Conservation (phyloP, 2,113 vertebrate genomes). For the Puntigrus tetrazona region DNA sequence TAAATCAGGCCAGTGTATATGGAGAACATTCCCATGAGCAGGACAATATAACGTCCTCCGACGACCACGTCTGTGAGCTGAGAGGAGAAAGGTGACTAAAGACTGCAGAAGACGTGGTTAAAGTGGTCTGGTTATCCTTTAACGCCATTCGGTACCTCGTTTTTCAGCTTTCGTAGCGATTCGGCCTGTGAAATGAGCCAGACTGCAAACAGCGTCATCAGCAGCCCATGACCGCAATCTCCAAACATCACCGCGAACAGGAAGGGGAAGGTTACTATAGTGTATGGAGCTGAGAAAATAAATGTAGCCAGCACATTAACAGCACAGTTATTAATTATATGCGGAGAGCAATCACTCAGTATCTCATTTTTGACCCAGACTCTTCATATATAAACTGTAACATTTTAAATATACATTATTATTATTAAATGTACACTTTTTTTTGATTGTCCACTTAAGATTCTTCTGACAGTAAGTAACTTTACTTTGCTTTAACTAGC, state of each 20-base stretch:
- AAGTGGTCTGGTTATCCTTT: no score
- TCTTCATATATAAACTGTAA: no score
- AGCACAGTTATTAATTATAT: no score
- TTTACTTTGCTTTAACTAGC: no score
- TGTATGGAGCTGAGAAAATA: constrained; percentile 53
- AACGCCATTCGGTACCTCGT: constrained; percentile 46
- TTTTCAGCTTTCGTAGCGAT: constrained; percentile 45
- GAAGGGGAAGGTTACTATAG: constrained; percentile 62
- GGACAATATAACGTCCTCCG: constrained; percentile 58
- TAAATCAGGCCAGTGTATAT: constrained; percentile 66
- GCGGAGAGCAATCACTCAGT: no score
- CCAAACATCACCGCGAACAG: constrained; percentile 65
- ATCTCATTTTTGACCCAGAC: no score
- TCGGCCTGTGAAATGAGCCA: constrained; percentile 55
- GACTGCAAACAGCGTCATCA: constrained; percentile 51
- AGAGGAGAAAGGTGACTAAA: background rate
- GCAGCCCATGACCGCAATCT: constrained; percentile 62
- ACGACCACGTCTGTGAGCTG: constrained; percentile 55
- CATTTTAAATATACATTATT: background rate
- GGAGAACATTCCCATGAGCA: constrained; percentile 66
- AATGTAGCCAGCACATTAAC: no score
- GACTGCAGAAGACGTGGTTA: background rate
- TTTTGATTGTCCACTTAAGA: no score
- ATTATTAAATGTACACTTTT: no score
- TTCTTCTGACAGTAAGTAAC: no score